Evolutionary conservation across 2,797 vertebrate species (phyloP).

Genomic region (Anguilla obscura): DNA sequence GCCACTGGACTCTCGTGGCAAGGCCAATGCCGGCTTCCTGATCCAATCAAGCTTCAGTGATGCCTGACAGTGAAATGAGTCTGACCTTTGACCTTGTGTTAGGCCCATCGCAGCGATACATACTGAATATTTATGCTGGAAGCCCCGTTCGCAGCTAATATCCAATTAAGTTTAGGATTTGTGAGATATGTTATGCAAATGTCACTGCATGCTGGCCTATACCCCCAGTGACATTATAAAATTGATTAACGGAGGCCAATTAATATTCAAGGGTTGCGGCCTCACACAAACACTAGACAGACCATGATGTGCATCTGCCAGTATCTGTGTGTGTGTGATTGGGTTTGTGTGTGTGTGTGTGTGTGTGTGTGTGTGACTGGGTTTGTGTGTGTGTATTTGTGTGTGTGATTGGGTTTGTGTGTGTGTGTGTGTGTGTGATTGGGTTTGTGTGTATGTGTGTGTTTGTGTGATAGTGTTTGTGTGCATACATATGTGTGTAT

Average conservation of each 20-base stretch:
- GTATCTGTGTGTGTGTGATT: not conserved
- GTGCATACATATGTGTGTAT: too few species aligned
- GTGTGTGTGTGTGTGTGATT: too few species aligned
- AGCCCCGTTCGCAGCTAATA: constrained; percentile 63
- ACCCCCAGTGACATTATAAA: constrained; percentile 72
- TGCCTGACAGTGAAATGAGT: not conserved
- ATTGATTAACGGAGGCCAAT: constrained; percentile 68
- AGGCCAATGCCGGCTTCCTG: not conserved
- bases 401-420: not conserved
- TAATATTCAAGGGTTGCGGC: constrained; percentile 67
- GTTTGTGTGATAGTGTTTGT: too few species aligned
- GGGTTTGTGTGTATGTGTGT: too few species aligned
- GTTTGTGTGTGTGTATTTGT: not conserved
- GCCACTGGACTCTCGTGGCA: not conserved
- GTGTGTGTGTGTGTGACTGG: not conserved
- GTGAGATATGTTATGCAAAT: constrained; percentile 77
- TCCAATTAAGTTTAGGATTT: constrained; percentile 57
- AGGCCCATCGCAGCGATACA: constrained; percentile 49
- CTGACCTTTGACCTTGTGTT: constrained; percentile 15
- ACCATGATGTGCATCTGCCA: not conserved
- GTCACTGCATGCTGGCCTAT: constrained; percentile 68
- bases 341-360: not conserved
- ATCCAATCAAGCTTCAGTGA: not conserved
- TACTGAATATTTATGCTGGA: constrained; percentile 57
- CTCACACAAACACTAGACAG: constrained; percentile 44